phyloP scores from a whole-genome alignment of 2,888 invertebrate species.

The Trileptium ribeirensis region DNA sequence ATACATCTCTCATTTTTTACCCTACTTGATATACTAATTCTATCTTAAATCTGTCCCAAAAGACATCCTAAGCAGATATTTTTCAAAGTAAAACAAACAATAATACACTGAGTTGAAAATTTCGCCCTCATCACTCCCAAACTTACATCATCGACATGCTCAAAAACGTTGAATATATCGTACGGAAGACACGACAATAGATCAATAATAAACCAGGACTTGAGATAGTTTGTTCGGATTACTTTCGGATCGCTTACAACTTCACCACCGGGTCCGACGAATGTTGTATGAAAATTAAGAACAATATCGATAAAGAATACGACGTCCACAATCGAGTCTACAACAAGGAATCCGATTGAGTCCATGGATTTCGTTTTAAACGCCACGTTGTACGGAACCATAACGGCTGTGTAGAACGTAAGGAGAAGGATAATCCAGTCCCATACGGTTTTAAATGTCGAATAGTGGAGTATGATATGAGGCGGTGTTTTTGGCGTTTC shows the following conservation, averaged over 20 bases:
- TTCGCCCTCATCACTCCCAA: too few species aligned
- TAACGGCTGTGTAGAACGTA: conserved; percentile 97
- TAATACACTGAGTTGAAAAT: too few species aligned
- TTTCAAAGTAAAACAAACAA: neutral
- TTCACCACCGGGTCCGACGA: conserved; percentile 75
- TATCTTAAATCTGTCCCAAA: too few species aligned
- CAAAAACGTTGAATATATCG: conserved; percentile 99
- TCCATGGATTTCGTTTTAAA: conserved; percentile 97
- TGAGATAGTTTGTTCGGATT: conserved; percentile 95
- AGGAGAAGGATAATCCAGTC: conserved; percentile 99
- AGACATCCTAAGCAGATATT: too few species aligned
- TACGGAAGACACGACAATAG: conserved; percentile 96
- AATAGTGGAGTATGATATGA: conserved; percentile 97
- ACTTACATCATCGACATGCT: conserved; percentile 77
- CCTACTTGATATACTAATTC: too few species aligned
- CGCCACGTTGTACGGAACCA: conserved; percentile 98
- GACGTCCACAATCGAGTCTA: conserved; percentile 88
- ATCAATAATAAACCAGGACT: conserved; percentile 99
- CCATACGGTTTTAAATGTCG: conserved; percentile 90
- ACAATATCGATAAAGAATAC: conserved; percentile 99
- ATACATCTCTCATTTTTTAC: too few species aligned
- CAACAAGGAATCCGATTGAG: conserved; percentile 53
- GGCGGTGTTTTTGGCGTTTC: conserved; percentile 99
- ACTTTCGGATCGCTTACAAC: conserved; percentile 98
- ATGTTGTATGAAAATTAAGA: conserved; percentile 98